Evolutionary conservation across 2,113 vertebrate species (phyloP).

Genomic region (Chrysochloris asiatica): DNA sequence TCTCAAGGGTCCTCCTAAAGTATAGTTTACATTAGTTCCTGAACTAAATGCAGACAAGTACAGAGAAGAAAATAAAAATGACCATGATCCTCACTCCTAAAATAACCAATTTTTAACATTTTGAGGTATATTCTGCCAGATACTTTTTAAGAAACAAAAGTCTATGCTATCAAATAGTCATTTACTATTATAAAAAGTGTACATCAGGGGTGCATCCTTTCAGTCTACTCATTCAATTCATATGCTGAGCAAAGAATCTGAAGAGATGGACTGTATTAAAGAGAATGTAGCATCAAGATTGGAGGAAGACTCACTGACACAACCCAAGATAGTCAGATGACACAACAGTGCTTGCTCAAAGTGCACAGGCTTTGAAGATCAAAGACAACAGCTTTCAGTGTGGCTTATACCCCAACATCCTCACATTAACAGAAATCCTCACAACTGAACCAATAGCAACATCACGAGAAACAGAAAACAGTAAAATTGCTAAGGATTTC

Average conservation of each 20-base stretch:
- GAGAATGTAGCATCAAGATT: background rate
- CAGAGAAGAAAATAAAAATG: conserved; percentile 48
- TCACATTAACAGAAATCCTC: background rate
- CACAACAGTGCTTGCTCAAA: background rate
- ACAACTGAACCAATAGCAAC: background rate
- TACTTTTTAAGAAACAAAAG: background rate
- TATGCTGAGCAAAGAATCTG: background rate
- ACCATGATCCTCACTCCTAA: background rate
- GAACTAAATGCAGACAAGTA: conserved; percentile 4
- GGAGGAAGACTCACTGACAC: background rate
- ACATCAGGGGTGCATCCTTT: background rate
- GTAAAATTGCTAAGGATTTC: background rate
- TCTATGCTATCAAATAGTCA: background rate
- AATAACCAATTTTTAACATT: conserved; percentile 9
- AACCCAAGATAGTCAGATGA: background rate
- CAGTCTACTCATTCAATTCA: background rate
- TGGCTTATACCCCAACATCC: background rate
- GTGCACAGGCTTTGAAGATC: background rate
- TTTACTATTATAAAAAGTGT: background rate
- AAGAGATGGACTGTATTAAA: background rate
- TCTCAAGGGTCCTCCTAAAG: too few species aligned
- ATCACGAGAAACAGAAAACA: background rate
- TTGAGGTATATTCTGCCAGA: background rate
- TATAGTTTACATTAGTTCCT: background rate
- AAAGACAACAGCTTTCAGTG: background rate